Base-by-base conservation (phyloP, 2,888 invertebrate species). In the Plagodis dolabraria region DNA sequence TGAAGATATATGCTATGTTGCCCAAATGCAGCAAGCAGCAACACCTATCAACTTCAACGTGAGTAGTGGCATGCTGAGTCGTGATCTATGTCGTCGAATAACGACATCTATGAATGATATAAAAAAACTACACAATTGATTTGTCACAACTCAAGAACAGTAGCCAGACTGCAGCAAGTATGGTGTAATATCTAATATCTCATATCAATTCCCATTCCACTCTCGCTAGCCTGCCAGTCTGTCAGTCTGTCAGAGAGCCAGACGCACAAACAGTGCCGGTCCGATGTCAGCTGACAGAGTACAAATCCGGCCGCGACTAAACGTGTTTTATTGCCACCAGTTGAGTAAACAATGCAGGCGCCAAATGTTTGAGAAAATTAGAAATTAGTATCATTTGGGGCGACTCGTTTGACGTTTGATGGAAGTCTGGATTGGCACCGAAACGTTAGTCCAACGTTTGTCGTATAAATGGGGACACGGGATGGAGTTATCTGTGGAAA, bases 331-430 rank as follows among this genome's bases (percentile, higher is more conserved):
- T 48, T 45, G 7, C 56, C 43, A 61, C 33, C 64, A 59, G 58
- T 61, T 63, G 58, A 44, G 48, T 62, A 65, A 67, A 67, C 59
- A 65, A 57, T 60, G 34, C 46, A 43, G 50, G 33, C 54, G 63
- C 62, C 59, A 60, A 59, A 54, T 33, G 34, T 9, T 43, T 12
- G 36, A 34, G 10, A 43, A 43, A 43, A 43, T 6, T 11, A 11
- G 12, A 12, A 43, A 45, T 42, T 33, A 38, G 42, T 33, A 47
- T 42, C 40, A 40, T 53, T 48, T 33, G 44, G 11, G 42, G 22
- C 40, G n/a, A 49, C 12, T 51, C 35, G 22, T 35, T 36, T 33
- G 11, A 49, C 22, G 9, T 45, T 10, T 33, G 49, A 49, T 34
- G 44, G 4, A 11, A 40, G 33, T 10, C 5, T 42, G 36, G 38